Conservation (phyloP, 2,888 invertebrate species). For the Isotomurus palustris region DNA sequence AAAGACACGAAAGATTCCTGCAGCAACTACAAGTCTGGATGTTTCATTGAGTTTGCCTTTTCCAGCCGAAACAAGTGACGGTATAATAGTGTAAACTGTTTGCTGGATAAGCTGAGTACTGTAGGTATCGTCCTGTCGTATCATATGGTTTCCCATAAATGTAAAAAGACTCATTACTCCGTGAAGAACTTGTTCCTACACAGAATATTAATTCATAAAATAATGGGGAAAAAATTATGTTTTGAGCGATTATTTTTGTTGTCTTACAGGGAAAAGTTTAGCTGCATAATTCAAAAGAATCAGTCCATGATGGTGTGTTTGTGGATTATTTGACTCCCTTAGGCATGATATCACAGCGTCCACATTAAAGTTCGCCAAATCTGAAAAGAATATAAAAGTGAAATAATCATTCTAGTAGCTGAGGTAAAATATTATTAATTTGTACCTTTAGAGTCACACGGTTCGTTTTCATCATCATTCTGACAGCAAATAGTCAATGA, state of each 20-base stretch:
- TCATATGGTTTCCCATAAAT: conserved; percentile 90
- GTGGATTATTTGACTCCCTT: conserved; percentile 84
- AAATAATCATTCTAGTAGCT: background rate
- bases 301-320: conserved; percentile 90
- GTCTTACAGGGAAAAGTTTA: conserved; percentile 62
- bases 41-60: conserved; percentile 23
- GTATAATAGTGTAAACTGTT: conserved; percentile 84
- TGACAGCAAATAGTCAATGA: conserved; percentile 68
- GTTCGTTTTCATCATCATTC: conserved; percentile 50
- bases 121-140: conserved; percentile 90
- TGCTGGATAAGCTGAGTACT: conserved; percentile 88
- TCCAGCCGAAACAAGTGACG: conserved; percentile 64
- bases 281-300: conserved; percentile 76
- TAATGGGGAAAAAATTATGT: conserved; percentile 1
- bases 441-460: background rate
- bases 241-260: background rate
- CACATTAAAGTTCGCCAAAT: conserved; percentile 56
- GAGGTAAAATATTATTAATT: background rate
- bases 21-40: conserved; percentile 33
- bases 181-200: conserved; percentile 70
- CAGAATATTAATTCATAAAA: background rate
- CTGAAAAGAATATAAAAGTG: conserved; percentile 11
- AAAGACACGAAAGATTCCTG: conserved; percentile 65
- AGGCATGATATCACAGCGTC: conserved; percentile 83
- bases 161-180: conserved; percentile 96